Conservation (phyloP, 2,888 invertebrate genomes). For the Merodon equestris region DNA sequence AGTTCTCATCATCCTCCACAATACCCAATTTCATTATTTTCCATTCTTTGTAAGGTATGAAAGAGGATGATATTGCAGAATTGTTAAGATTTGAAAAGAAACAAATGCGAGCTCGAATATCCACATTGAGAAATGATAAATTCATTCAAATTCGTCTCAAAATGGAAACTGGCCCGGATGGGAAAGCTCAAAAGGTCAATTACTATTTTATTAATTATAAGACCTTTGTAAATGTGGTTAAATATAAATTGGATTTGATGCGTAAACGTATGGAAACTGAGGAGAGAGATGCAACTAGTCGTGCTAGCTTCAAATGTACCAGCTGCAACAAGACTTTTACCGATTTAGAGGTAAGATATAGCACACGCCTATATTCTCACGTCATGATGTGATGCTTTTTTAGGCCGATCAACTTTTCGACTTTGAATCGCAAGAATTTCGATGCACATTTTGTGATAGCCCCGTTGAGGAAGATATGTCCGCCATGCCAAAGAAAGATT, state of each 20-base stretch:
- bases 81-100: conserved; percentile 95
- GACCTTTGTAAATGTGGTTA: conserved; percentile 97
- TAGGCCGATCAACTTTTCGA: conserved; percentile 94
- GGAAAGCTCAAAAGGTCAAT: conserved; percentile 96
- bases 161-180: conserved; percentile 96
- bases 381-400: conserved; percentile 33
- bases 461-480: conserved; percentile 97
- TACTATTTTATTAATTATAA: conserved; percentile 99
- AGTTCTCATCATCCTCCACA: too few species aligned
- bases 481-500: conserved; percentile 95
- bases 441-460: conserved; percentile 93
- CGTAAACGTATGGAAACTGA: conserved; percentile 96
- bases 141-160: conserved; percentile 94
- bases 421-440: conserved; percentile 89
- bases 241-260: conserved; percentile 98
- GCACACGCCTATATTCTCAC: conserved; percentile 22
- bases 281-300: conserved; percentile 95
- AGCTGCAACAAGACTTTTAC: conserved; percentile 95
- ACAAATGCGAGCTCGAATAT: conserved; percentile 92
- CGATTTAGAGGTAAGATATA: conserved; percentile 92
- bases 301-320: conserved; percentile 96
- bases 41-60: conserved; percentile 82
- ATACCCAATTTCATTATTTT: not conserved
- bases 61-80: conserved; percentile 94
- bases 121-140: conserved; percentile 93